Percentiles rank a stretch among this genome's conserved stretches.
Conservation (phyloP, 2,888 invertebrate genomes). For the Eudasyphora cyanicolor region DNA sequence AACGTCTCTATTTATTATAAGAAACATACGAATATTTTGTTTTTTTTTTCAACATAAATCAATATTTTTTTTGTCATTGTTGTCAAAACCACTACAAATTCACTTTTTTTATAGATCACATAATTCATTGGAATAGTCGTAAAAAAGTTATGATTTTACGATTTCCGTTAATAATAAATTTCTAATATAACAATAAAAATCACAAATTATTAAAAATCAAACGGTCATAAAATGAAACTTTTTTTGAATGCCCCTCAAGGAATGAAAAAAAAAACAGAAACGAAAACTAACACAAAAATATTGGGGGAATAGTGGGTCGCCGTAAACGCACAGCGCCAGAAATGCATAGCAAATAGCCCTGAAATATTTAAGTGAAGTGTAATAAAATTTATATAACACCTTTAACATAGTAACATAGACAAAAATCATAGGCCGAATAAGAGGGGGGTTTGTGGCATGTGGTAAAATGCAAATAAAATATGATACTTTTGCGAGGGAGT, state of each 20-base stretch:
- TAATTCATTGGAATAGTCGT: conserved; percentile 18
- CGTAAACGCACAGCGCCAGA: background rate
- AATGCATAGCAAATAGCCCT: conserved; percentile 29
- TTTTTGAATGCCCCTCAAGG: background rate
- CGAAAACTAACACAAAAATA: background rate
- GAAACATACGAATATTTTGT: background rate
- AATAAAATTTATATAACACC: conserved; percentile 29
- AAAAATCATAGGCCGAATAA: background rate
- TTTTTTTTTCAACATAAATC: conserved; percentile 18
- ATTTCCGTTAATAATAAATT: conserved; percentile 51
- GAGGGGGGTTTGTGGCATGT: background rate
- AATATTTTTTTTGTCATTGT: background rate
- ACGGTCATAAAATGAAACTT: conserved; percentile 1
- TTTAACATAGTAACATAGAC: background rate
- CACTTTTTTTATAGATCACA: conserved; percentile 28
- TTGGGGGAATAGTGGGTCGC: background rate
- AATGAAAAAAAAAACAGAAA: no score
- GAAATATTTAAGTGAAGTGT: conserved; percentile 45
- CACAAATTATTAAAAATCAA: conserved; percentile 23
- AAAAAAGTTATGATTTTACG: conserved; percentile 45
- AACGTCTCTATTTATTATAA: background rate
- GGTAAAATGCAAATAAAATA: no score
- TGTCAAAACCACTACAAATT: background rate
- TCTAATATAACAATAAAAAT: conserved; percentile 21
- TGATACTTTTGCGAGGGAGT: no score